phyloP scores from a whole-genome alignment of 2,797 vertebrate species.

The Lycodopsis pacificus region DNA sequence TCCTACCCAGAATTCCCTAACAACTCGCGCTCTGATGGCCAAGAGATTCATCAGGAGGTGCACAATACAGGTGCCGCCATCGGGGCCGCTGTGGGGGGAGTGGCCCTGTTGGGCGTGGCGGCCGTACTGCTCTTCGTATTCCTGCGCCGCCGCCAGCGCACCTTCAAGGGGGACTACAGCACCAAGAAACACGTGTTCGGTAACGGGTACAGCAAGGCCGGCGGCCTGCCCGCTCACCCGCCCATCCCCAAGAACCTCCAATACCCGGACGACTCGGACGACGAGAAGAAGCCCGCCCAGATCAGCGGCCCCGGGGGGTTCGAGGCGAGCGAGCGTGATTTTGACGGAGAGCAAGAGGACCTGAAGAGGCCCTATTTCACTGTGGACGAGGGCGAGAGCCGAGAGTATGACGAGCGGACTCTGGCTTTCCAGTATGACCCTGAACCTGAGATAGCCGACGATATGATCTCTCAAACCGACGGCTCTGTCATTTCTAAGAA shows the following conservation, averaged over 20 bases:
- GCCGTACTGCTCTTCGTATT: constrained; percentile 91
- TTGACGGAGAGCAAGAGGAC: constrained; percentile 88
- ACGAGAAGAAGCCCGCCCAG: constrained; percentile 95
- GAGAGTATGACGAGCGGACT: constrained; percentile 93
- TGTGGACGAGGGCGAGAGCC: constrained; percentile 94
- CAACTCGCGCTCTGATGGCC: constrained; percentile 81
- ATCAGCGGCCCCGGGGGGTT: constrained; percentile 87
- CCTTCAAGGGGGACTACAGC: constrained; percentile 99
- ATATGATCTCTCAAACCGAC: constrained; percentile 98
- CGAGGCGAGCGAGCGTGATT: constrained; percentile 91
- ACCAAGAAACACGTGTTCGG: constrained; percentile 99
- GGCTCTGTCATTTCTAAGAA: constrained; percentile 99
- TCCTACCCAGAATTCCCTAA: constrained; percentile 98
- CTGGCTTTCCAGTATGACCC: constrained; percentile 96
- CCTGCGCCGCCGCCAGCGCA: constrained; percentile 94
- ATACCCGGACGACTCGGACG: constrained; percentile 96
- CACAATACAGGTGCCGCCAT: constrained; percentile 88
- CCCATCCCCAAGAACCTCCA: constrained; percentile 95
- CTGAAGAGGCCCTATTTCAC: constrained; percentile 98
- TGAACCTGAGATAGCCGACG: constrained; percentile 94
- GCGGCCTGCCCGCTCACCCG: constrained; percentile 90
- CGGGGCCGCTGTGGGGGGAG: constrained; percentile 91
- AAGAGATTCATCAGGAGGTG: constrained; percentile 77
- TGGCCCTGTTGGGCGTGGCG: constrained; percentile 88
- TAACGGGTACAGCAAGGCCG: constrained; percentile 96